phyloP scores from a whole-genome alignment of 2,888 invertebrate genomes.

The Aphodius granarius region DNA sequence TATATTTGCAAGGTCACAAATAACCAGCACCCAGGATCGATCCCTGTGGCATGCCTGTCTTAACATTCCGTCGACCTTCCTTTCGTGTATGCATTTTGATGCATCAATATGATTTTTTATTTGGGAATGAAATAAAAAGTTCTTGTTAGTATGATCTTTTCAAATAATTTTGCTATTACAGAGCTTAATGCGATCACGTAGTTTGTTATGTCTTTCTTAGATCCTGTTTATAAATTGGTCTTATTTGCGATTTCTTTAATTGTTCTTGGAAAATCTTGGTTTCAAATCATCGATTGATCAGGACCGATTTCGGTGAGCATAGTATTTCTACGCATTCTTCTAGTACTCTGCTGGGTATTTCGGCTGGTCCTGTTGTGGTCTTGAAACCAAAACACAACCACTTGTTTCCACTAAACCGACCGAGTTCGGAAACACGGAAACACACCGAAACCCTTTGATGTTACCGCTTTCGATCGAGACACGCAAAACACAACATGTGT shows the following conservation, averaged over 20 bases:
- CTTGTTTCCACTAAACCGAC: no score
- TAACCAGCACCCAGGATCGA: background rate
- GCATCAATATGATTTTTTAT: background rate
- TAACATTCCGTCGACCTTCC: background rate
- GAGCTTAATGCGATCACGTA: background rate
- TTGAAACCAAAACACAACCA: no score
- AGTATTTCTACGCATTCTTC: background rate
- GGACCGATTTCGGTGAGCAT: background rate
- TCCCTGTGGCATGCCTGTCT: background rate
- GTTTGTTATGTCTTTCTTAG: background rate
- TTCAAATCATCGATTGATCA: background rate
- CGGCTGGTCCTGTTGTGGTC: background rate
- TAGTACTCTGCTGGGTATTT: background rate
- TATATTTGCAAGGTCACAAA: background rate
- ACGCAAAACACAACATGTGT: no score
- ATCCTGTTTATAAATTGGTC: no score
- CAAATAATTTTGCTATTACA: background rate
- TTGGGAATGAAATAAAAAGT: background rate
- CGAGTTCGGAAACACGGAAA: no score
- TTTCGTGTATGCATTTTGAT: background rate
- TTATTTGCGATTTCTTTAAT: constrained; percentile 5
- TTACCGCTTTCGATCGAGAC: no score
- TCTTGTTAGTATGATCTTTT: background rate
- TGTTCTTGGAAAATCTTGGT: background rate
- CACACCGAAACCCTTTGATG: no score